Percentiles rank a stretch among this genome's conserved stretches.
These are phyloP conservation scores for Ancistrus triradiatus DNA, from an alignment of 2,113 vertebrate genomes.

Conservation along the genomic window DNA sequence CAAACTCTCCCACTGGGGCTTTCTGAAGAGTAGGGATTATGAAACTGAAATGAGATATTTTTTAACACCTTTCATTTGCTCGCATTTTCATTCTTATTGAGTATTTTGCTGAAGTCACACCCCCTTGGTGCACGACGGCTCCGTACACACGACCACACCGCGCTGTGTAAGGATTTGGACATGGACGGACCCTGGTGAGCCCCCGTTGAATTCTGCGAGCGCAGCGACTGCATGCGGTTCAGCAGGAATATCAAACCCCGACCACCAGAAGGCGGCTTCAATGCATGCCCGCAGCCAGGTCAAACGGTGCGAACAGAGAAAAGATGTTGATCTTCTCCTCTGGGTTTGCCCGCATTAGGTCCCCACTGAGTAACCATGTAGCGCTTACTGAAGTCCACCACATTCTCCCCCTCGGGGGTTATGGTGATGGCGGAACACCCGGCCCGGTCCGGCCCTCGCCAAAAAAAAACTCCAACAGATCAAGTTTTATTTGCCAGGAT, in stretches of 20 bases:
- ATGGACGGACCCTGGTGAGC: conserved; percentile 58
- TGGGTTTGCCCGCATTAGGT: conserved; percentile 87
- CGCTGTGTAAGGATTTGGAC: conserved; percentile 84
- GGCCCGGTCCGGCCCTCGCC: conserved; percentile 93
- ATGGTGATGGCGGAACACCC: conserved; percentile 95
- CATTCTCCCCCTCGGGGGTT: conserved; percentile 89
- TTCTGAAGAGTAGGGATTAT: no score
- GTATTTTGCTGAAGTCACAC: not conserved
- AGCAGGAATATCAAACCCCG: conserved; percentile 91
- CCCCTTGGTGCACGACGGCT: conserved; percentile 95
- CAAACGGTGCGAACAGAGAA: conserved; percentile 91
- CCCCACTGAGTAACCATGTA: conserved; percentile 96
- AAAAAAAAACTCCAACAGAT: no score
- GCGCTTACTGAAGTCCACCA: conserved; percentile 97
- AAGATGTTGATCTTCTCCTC: conserved; percentile 98
- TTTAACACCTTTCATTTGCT: no score
- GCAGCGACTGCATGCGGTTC: conserved; percentile 85
- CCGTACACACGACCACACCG: conserved; percentile 97
- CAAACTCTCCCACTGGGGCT: no score
- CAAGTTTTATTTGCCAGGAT: no score
- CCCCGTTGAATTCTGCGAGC: conserved; percentile 65
- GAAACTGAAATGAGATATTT: no score
- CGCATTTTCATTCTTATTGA: no score
- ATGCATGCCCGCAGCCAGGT: conserved; percentile 98
- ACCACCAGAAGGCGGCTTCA: conserved; percentile 86